Conservation (phyloP, 2,797 vertebrate species). For the Nothura maculosa region DNA sequence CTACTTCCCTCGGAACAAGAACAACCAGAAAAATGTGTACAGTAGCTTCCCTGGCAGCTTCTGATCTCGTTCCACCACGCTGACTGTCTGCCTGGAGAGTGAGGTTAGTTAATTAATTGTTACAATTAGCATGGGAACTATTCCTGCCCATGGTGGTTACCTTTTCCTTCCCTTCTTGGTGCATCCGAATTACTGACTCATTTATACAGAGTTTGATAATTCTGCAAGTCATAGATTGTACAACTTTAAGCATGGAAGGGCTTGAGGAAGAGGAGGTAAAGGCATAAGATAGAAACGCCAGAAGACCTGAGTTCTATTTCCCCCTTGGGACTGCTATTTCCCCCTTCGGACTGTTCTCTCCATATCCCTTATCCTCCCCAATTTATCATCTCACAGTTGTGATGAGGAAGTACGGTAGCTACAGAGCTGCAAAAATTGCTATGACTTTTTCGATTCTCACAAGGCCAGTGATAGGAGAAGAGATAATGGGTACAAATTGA, state of each 20-base stretch:
- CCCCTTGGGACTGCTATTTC: background rate
- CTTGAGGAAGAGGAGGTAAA: background rate
- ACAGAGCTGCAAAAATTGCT: background rate
- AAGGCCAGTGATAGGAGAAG: no score
- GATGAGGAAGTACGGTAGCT: background rate
- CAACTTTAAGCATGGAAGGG: background rate
- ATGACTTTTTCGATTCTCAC: background rate
- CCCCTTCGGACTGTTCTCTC: background rate
- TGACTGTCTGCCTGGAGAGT: conserved; percentile 26
- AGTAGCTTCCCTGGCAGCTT: background rate
- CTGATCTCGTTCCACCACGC: background rate
- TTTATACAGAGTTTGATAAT: background rate
- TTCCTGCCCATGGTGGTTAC: background rate
- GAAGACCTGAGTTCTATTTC: background rate
- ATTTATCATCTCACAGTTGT: background rate
- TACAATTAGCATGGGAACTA: conserved; percentile 41
- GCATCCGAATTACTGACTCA: background rate
- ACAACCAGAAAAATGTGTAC: conserved; percentile 28
- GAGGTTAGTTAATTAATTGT: conserved; percentile 27
- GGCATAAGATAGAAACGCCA: background rate
- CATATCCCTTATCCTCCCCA: background rate
- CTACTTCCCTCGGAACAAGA: background rate
- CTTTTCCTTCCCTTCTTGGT: background rate
- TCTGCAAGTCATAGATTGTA: background rate
- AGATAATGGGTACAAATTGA: no score